Evolutionary conservation across 2,797 vertebrate species (phyloP).

Genomic region (Lycodopsis pacificus): DNA sequence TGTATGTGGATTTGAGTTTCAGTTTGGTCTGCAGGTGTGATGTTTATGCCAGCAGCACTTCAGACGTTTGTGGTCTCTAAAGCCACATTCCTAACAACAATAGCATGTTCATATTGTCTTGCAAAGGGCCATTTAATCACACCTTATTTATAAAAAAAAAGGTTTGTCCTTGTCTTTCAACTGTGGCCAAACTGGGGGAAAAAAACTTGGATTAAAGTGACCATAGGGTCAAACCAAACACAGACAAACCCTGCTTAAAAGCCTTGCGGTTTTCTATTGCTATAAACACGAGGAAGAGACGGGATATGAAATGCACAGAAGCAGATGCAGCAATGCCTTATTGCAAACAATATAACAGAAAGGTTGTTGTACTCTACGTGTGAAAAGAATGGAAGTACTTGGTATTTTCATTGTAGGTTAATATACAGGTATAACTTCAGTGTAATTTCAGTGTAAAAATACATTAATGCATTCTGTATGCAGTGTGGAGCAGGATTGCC

Average conservation of each 20-base stretch:
- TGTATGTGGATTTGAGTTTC: no score
- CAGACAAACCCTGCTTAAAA: neutral
- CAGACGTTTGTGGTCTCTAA: neutral
- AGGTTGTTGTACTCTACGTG: neutral
- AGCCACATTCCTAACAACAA: neutral
- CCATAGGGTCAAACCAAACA: neutral
- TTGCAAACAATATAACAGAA: neutral
- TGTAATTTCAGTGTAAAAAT: neutral
- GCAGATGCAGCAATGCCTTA: neutral
- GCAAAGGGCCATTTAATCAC: neutral
- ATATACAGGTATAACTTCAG: neutral
- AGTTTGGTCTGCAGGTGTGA: neutral
- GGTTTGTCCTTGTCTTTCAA: neutral
- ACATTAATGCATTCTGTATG: neutral
- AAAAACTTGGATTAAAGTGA: neutral
- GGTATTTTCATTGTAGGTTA: neutral
- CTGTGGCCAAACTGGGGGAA: neutral
- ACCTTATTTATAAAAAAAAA: neutral
- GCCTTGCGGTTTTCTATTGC: neutral
- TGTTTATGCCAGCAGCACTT: neutral
- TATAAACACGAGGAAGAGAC: neutral
- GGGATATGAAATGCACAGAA: neutral
- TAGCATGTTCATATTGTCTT: neutral
- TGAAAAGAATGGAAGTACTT: neutral
- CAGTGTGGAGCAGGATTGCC: neutral